Percentiles rank a stretch among this genome's conserved stretches.
Conservation (phyloP, 2,888 invertebrate species). For the Epirrhoe alternata region DNA sequence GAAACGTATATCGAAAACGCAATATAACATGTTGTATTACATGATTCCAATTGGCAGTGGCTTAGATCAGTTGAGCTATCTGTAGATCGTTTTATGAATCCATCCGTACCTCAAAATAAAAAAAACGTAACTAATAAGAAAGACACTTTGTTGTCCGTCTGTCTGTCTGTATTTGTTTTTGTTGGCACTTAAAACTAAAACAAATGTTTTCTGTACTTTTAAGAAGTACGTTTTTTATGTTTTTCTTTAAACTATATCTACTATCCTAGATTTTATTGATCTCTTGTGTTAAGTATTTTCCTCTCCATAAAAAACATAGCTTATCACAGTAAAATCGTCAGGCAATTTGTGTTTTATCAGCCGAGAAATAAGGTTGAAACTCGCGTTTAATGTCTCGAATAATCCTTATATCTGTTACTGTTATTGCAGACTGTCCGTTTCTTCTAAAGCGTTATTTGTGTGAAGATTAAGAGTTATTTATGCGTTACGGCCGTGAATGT, state of each 20-base stretch:
- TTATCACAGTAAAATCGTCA: conserved; percentile 22
- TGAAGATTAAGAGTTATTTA: conserved; percentile 39
- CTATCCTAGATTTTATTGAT: neutral
- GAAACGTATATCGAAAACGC: too few species aligned
- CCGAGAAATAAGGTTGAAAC: conserved; percentile 22
- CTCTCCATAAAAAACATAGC: conserved; percentile 17
- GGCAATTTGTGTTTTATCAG: conserved; percentile 15
- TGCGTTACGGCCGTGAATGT: conserved; percentile 27
- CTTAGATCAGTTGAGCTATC: too few species aligned
- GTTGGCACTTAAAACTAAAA: too few species aligned
- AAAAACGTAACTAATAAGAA: too few species aligned
- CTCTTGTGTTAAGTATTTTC: conserved; percentile 4
- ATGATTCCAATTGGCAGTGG: too few species aligned
- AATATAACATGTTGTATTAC: too few species aligned
- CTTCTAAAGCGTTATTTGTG: conserved; percentile 40
- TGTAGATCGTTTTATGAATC: too few species aligned
- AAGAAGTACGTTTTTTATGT: neutral
- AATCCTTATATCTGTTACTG: conserved; percentile 36
- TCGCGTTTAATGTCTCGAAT: conserved; percentile 14
- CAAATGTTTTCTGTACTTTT: too few species aligned
- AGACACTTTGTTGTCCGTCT: too few species aligned
- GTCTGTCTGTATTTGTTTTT: too few species aligned
- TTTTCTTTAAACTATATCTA: neutral
- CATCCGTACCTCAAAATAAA: too few species aligned
- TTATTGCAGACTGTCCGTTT: conserved; percentile 37